A percentile compares a stretch with the other conserved stretches of the same genome.
These are phyloP conservation scores for Agrypnia vestita DNA, from an alignment of 1,140 invertebrate genomes.

Conservation along the genomic window DNA sequence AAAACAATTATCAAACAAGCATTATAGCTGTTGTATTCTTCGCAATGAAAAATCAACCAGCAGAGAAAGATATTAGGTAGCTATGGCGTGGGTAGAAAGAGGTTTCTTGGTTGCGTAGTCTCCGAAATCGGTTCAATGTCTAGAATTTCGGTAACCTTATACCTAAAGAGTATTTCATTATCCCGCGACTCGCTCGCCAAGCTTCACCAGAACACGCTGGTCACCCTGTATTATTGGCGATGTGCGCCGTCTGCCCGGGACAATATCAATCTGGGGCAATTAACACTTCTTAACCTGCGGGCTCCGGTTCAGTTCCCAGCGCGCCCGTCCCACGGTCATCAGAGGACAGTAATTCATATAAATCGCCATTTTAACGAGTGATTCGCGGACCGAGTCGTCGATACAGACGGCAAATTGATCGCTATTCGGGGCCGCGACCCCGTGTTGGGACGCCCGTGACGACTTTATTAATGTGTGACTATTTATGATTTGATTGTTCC, in stretches of 20 bases:
- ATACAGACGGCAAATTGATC: conserved; percentile 59
- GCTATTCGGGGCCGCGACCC: conserved; percentile 40
- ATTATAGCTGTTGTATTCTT: no score
- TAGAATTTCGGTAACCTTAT: no score
- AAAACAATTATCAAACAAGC: no score
- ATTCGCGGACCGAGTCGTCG: conserved; percentile 57
- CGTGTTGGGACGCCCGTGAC: neutral
- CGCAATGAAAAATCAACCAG: no score
- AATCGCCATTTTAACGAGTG: conserved; percentile 51
- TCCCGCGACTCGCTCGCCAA: no score
- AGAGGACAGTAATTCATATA: conserved; percentile 39
- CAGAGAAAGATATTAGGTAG: no score
- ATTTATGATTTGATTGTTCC: conserved; percentile 32
- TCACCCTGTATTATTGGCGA: conserved; percentile 64
- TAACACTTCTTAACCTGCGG: conserved; percentile 74
- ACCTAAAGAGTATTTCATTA: no score
- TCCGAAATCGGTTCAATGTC: no score
- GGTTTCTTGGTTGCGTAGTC: no score
- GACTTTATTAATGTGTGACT: conserved; percentile 44
- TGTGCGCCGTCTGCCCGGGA: conserved; percentile 66
- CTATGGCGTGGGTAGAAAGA: no score
- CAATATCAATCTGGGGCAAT: conserved; percentile 75
- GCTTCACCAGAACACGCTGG: no score
- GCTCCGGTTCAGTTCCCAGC: conserved; percentile 56
- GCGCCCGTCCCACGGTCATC: conserved; percentile 58